These are phyloP conservation scores for silkworm (Bombyx mori) DNA, from an alignment of 1,140 invertebrate species.

Conservation along the genomic window DNA sequence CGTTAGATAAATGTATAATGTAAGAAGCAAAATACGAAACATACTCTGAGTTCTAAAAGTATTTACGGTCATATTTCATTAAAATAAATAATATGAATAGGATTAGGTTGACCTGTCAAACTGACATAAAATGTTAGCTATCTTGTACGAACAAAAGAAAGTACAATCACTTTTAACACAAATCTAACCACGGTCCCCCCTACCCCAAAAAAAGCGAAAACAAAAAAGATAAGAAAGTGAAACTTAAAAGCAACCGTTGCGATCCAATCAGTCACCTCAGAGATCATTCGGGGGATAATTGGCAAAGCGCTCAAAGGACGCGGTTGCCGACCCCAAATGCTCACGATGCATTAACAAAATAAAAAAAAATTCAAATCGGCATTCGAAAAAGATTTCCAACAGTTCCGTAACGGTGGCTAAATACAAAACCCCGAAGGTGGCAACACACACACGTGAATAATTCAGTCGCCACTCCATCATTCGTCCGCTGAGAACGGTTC, in stretches of 20 bases:
- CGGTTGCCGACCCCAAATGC: not conserved
- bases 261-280: conserved; percentile 53
- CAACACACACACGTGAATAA: conserved; percentile 50
- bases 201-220: no score
- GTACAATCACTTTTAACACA: no score
- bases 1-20: no score
- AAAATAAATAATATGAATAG: no score
- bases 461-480: conserved; percentile 61
- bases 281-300: conserved; percentile 42
- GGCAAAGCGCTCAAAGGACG: conserved; percentile 27
- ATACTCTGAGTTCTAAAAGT: no score
- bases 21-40: no score
- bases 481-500: conserved; percentile 63
- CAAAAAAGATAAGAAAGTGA: not conserved
- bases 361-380: conserved; percentile 47
- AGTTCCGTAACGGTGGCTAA: conserved; percentile 43
- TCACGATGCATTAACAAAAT: conserved; percentile 50
- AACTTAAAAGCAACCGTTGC: conserved; percentile 20
- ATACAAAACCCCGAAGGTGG: conserved; percentile 48
- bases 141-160: no score
- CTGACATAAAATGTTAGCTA: no score
- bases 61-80: no score
- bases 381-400: conserved; percentile 47
- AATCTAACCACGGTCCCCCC: no score
- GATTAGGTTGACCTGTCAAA: no score